A percentile compares a stretch with the other conserved stretches of the same genome.
These are phyloP conservation scores for Morpho deidamia DNA, from an alignment of 2,888 invertebrate species.

Conservation along the genomic window DNA sequence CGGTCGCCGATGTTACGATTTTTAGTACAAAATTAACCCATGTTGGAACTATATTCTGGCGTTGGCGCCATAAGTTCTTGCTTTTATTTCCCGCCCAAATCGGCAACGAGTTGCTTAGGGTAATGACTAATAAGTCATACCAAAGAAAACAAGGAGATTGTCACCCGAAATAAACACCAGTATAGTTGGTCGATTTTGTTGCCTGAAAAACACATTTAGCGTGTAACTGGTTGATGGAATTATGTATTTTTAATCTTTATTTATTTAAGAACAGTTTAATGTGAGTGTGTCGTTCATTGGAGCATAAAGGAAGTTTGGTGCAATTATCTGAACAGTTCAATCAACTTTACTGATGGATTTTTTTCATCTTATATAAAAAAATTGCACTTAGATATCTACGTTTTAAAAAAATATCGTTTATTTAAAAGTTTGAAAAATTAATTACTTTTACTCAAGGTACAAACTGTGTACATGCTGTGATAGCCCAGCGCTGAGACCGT, in stretches of 20 bases:
- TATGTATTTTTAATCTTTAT: background rate
- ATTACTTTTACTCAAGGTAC: no score
- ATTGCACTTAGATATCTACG: no score
- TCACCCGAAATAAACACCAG: slow-evolving; percentile 33
- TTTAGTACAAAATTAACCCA: slow-evolving; percentile 4
- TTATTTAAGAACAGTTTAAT: background rate
- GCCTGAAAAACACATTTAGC: slow-evolving; percentile 4
- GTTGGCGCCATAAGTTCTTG: slow-evolving; percentile 56
- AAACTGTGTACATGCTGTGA: no score
- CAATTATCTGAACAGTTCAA: no score
- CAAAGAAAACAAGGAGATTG: slow-evolving; percentile 36
- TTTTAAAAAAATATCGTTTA: no score
- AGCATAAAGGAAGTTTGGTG: no score
- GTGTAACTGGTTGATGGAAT: background rate
- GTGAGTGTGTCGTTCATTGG: no score
- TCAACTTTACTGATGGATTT: no score
- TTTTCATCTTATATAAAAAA: no score
- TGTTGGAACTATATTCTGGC: background rate
- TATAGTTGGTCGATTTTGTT: slow-evolving; percentile 10
- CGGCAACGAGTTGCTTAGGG: slow-evolving; percentile 41
- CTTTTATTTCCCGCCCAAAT: slow-evolving; percentile 57
- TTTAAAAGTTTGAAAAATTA: no score
- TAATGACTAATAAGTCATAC: slow-evolving; percentile 61
- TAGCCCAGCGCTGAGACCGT: no score
- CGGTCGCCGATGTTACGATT: background rate